A percentile compares a stretch with the other conserved stretches of the same genome.
These are phyloP conservation scores for Plutomurus gul DNA, from an alignment of 1,140 invertebrate species.

Conservation along the genomic window DNA sequence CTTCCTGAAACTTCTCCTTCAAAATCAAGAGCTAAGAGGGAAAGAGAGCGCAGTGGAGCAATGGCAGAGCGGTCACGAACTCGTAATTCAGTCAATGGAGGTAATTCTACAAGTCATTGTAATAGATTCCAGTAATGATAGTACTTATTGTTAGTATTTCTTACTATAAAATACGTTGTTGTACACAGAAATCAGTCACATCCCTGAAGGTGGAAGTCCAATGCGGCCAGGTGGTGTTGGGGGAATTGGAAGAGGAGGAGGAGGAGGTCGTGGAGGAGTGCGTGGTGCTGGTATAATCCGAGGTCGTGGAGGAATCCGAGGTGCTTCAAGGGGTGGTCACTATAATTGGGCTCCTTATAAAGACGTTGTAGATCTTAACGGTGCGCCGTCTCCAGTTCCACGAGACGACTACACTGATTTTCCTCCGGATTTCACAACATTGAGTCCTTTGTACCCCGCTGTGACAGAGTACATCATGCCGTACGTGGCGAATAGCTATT, in stretches of 20 bases:
- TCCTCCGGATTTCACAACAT: conserved; percentile 43
- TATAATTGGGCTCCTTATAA: not conserved
- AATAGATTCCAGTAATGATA: not conserved
- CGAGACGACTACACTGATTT: conserved; percentile 39
- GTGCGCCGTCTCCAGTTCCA: not conserved
- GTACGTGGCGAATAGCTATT: conserved; percentile 44
- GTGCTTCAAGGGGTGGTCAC: conserved; percentile 5
- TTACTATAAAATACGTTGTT: not conserved
- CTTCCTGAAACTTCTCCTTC: conserved; percentile 35
- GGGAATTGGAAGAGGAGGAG: not conserved
- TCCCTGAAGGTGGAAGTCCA: not conserved
- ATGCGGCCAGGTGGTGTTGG: not conserved
- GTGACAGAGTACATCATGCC: conserved; percentile 53
- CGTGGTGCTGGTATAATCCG: not conserved
- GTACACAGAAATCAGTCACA: not conserved
- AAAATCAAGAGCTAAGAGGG: not conserved
- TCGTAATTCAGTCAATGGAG: not conserved
- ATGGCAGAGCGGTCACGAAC: not conserved
- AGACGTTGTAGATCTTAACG: not conserved
- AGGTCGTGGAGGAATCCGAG: conserved; percentile 34
- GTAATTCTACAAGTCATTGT: not conserved
- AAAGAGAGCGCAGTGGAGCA: conserved; percentile 4
- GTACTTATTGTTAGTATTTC: not conserved
- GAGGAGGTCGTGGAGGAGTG: conserved; percentile 24
- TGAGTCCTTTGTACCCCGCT: conserved; percentile 42